Base-by-base conservation (phyloP, 1,140 invertebrate genomes). In the Zaprionus nigranus region DNA sequence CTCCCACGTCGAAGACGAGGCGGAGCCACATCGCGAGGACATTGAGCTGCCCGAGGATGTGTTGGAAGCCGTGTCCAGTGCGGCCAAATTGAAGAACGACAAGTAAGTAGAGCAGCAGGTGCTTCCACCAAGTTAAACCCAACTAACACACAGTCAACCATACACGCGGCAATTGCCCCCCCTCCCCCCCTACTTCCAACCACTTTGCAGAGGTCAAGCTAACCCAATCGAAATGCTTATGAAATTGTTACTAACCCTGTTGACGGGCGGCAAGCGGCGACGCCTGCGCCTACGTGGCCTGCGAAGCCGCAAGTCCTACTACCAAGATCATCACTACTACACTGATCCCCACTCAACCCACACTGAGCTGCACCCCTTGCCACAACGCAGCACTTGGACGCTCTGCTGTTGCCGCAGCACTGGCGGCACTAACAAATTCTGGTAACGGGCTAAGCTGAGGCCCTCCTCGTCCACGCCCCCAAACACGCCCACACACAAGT, bases 231-330 rank as follows among this genome's bases (percentile, higher is more conserved):
- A 79, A 66, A 81, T 81, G 77, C 67, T 92, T 74, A 62, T 86
- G 81, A 92, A 92, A 92, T 75, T 92, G 81, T 91, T 92, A 92
- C 91, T 92, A 92, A 92, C 90, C 59, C 66, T 77, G 40, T 43
- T 79, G 84, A 81, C 84, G 67, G 80, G 82, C 59, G 54, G 62
- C 62, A 63, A 74, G 60, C 73, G 68, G 30, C 73, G 79, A 30
- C 63, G 73, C 61, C 49, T 53, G 26, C 64, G 54, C 64, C 34
- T 38, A n/a, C 75, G 60, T 22, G 22, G 38, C 43, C 75, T 28
- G 40, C 57, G 80, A 30, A 51, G 46, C 12, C 56, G 53, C 20
- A 81, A 83, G 71, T 61, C 72, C 13, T 81, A 86, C 36, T 90
- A 80, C 49, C 70, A 78, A 70, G 85, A 88, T 56, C 83, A 84